Evolutionary conservation across 2,797 vertebrate species (phyloP).

Genomic region (Mycteria americana): DNA sequence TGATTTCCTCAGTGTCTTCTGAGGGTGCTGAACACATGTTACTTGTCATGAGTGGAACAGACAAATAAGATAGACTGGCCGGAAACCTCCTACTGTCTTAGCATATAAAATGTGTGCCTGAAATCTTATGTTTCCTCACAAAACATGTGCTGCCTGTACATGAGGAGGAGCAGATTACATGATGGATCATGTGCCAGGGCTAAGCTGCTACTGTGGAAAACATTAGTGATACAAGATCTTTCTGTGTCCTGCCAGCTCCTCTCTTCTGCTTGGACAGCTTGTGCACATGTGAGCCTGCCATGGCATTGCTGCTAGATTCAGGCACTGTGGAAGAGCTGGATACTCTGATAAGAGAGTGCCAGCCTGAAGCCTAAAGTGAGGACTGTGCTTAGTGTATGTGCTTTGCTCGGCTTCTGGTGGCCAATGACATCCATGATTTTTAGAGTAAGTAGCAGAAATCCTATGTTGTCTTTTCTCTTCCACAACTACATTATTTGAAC

Average conservation of each 20-base stretch:
- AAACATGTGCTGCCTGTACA: neutral
- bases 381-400: neutral
- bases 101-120: neutral
- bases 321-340: neutral
- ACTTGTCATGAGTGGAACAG: neutral
- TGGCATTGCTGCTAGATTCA: neutral
- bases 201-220: neutral
- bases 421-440: neutral
- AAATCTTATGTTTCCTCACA: neutral
- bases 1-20: constrained; percentile 13
- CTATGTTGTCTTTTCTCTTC: neutral
- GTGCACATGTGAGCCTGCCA: neutral
- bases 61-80: neutral
- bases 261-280: neutral
- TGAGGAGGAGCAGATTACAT: neutral
- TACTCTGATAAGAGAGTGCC: neutral
- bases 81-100: neutral
- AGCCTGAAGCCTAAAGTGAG: neutral
- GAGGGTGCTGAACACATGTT: neutral
- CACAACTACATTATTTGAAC: neutral
- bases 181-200: neutral
- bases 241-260: neutral
- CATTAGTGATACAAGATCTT: neutral
- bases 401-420: neutral
- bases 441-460: neutral